These are phyloP conservation scores for Microplitis deprimator DNA, from an alignment of 2,888 invertebrate species.

Conservation along the genomic window DNA sequence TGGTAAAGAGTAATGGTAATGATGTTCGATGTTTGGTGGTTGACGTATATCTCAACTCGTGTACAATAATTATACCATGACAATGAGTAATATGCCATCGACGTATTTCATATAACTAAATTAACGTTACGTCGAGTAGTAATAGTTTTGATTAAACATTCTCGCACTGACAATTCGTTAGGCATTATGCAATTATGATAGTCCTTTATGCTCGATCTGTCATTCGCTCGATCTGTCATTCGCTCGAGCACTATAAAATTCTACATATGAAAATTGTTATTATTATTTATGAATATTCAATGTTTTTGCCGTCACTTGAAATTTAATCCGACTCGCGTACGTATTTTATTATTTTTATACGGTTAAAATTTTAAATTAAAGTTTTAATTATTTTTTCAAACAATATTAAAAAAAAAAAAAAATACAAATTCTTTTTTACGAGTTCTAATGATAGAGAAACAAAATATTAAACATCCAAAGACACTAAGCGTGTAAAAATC, in stretches of 20 bases:
- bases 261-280: no score
- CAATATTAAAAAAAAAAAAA: no score
- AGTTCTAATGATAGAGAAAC: no score
- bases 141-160: conserved; percentile 12
- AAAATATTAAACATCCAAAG: no score
- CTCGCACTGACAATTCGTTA: conserved; percentile 24
- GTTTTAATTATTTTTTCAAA: no score
- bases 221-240: background rate
- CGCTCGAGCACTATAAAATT: background rate
- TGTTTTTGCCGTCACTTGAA: no score
- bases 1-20: background rate
- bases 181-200: conserved; percentile 21
- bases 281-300: no score
- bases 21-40: background rate
- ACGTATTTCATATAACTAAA: conserved; percentile 9
- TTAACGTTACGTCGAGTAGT: background rate
- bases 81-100: conserved; percentile 8
- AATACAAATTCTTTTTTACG: no score
- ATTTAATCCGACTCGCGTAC: no score
- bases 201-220: background rate
- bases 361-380: no score
- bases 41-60: background rate
- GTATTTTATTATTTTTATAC: no score
- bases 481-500: no score
- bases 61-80: background rate